Percentiles rank a stretch among this genome's conserved stretches.
Conservation (phyloP, 2,888 invertebrate genomes). For the Philereme transversata region DNA sequence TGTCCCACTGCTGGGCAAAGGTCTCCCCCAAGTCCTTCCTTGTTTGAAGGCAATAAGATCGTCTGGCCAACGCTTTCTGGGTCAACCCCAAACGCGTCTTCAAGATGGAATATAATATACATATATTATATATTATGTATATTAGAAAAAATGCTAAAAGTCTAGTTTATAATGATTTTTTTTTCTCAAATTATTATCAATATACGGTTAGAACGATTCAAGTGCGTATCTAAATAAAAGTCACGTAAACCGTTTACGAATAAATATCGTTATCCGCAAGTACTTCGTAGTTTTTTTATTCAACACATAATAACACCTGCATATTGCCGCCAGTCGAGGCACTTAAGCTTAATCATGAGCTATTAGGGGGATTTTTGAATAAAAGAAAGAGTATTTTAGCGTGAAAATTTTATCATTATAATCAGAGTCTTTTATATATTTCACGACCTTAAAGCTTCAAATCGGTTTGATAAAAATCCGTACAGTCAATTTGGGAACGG, state of each 20-base stretch:
- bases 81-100: no score
- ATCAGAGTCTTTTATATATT: constrained; percentile 48
- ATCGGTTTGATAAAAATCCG: constrained; percentile 36
- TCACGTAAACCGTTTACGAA: constrained; percentile 22
- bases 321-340: constrained; percentile 45
- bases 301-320: constrained; percentile 36
- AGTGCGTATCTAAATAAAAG: constrained; percentile 12
- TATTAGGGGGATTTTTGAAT: constrained; percentile 55
- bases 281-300: constrained; percentile 32
- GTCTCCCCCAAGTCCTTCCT: no score
- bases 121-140: no score
- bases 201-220: no score
- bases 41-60: no score
- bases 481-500: constrained; percentile 21
- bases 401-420: constrained; percentile 52
- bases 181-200: no score
- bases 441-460: constrained; percentile 33
- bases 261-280: constrained; percentile 27
- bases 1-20: no score
- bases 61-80: no score
- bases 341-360: constrained; percentile 60
- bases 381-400: constrained; percentile 48
- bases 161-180: no score
- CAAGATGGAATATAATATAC: no score
- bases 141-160: no score